These are phyloP conservation scores for Caenorhabditis doughertyi DNA, from an alignment of 2,888 invertebrate species.

Conservation along the genomic window DNA sequence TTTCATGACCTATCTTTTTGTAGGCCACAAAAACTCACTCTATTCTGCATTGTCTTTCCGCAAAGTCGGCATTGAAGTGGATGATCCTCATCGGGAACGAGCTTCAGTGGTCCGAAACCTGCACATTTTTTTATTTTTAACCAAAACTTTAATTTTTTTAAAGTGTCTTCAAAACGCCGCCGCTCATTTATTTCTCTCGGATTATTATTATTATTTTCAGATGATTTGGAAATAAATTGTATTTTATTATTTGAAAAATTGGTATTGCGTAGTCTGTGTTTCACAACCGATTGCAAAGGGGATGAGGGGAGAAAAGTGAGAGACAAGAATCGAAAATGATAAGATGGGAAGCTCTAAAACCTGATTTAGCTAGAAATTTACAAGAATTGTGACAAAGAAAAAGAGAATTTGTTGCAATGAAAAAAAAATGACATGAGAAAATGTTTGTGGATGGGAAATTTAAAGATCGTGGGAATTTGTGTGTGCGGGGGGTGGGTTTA, in stretches of 20 bases:
- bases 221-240: background rate
- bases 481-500: slow-evolving; percentile 1
- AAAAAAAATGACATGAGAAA: background rate
- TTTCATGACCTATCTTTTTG: background rate
- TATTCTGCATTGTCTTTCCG: slow-evolving; percentile 79
- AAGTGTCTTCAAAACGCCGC: background rate
- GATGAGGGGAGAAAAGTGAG: background rate
- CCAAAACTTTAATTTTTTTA: too few species aligned
- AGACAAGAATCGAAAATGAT: slow-evolving; percentile 9
- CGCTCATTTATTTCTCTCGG: slow-evolving; percentile 17
- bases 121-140: background rate
- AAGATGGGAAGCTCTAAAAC: background rate
- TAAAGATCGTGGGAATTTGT: slow-evolving; percentile 18
- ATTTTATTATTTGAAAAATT: slow-evolving; percentile 12
- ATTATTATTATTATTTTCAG: slow-evolving; percentile 14
- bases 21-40: slow-evolving; percentile 69
- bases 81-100: slow-evolving; percentile 76
- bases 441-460: background rate
- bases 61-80: slow-evolving; percentile 81
- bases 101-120: slow-evolving; percentile 56
- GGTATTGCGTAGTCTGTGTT: slow-evolving; percentile 41
- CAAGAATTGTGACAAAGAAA: background rate
- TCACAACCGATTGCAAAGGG: slow-evolving; percentile 46
- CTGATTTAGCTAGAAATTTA: too few species aligned
- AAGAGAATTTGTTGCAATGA: background rate